Percentiles rank a stretch among this genome's conserved stretches.
These are phyloP conservation scores for Chloebia gouldiae DNA, from an alignment of 2,113 vertebrate genomes.

Conservation along the genomic window DNA sequence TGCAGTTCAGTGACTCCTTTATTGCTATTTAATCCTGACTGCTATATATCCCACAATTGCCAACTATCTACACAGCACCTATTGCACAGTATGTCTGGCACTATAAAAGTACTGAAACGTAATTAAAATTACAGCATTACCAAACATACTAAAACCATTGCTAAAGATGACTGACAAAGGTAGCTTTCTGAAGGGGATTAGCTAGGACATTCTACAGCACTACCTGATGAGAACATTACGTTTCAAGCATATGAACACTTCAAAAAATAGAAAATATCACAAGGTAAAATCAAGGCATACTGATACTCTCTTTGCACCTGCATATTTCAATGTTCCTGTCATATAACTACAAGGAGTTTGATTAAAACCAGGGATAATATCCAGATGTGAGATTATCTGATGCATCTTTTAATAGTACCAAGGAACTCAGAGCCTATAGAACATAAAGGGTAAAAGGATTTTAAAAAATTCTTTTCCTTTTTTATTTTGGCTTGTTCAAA, in stretches of 20 bases:
- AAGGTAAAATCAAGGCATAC: not conserved
- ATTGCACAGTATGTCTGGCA: not conserved
- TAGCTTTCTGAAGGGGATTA: not conserved
- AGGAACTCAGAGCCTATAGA: not conserved
- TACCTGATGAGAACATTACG: not conserved
- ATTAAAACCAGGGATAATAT: not conserved
- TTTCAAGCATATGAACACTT: not conserved
- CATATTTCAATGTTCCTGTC: not conserved
- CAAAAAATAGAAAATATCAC: not conserved
- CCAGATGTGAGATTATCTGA: not conserved
- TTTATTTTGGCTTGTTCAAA: not conserved
- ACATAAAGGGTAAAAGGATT: not conserved
- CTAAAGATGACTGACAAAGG: not conserved
- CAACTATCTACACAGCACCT: not conserved
- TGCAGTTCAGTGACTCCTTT: constrained; percentile 50
- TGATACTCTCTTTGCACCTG: not conserved
- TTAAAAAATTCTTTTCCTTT: not conserved
- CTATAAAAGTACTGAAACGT: not conserved
- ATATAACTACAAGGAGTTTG: not conserved
- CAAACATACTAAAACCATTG: not conserved
- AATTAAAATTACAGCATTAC: not conserved
- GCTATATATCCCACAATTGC: not conserved
- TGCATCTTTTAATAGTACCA: not conserved
- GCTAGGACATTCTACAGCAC: not conserved
- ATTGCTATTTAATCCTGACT: constrained; percentile 20